Evolutionary conservation across 2,888 invertebrate genomes (phyloP).

Genomic region (Aphidoletes aphidimyza): DNA sequence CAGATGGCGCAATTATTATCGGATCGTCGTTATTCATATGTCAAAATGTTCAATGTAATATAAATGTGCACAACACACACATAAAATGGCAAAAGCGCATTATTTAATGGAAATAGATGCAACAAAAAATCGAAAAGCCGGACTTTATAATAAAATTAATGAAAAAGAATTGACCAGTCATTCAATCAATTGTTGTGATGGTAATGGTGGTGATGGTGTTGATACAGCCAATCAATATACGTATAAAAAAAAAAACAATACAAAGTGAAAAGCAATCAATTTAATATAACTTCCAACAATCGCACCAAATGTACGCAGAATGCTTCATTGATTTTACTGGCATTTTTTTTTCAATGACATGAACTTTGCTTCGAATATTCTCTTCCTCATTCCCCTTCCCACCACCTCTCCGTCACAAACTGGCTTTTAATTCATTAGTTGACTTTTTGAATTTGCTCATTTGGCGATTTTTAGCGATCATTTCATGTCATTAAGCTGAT

Average conservation of each 20-base stretch:
- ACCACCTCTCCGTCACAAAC: no score
- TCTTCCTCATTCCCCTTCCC: no score
- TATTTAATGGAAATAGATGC: neutral
- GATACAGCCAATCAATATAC: no score
- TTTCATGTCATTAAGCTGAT: no score
- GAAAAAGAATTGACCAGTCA: neutral
- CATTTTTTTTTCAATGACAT: neutral
- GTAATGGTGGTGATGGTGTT: neutral
- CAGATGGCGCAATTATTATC: neutral
- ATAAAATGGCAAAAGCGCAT: neutral
- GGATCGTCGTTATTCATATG: constrained; percentile 3
- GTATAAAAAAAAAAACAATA: no score
- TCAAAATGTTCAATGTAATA: neutral
- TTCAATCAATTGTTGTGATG: no score
- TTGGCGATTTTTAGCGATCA: no score
- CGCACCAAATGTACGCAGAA: neutral
- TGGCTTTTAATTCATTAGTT: no score
- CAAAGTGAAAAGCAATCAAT: neutral
- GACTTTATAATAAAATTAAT: neutral
- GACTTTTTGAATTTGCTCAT: no score
- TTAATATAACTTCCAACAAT: neutral
- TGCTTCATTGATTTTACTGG: neutral
- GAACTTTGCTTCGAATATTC: no score
- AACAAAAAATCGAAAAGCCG: no score
- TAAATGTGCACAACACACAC: neutral